Conservation (phyloP, 1,140 invertebrate species). For the Cydia splendana region DNA sequence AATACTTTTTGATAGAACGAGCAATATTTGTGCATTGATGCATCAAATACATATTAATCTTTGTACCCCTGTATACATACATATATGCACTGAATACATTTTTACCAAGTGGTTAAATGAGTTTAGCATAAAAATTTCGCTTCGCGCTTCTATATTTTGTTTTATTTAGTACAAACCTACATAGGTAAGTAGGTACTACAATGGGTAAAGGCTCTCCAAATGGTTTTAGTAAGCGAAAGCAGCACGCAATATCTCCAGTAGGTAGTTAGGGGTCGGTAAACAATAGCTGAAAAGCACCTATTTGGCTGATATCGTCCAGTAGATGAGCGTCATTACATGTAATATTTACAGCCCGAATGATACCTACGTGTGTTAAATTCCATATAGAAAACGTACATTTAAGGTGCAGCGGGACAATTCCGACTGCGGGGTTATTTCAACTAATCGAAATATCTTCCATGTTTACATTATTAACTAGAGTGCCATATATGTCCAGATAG, state of each 20-base stretch:
- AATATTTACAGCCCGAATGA: background rate
- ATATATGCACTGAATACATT: no score
- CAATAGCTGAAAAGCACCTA: constrained; percentile 55
- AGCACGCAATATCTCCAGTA: constrained; percentile 64
- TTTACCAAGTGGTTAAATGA: no score
- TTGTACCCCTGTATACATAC: no score
- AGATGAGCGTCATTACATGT: constrained; percentile 38
- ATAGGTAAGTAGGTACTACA: background rate
- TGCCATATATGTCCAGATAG: no score
- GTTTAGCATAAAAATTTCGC: background rate
- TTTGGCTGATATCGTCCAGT: constrained; percentile 52
- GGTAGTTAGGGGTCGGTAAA: constrained; percentile 49
- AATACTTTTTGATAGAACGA: no score
- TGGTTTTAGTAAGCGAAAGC: constrained; percentile 36
- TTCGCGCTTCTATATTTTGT: no score
- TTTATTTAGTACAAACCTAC: background rate
- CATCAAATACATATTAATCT: no score
- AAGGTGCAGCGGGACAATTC: no score
- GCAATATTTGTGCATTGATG: no score
- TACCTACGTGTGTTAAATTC: background rate
- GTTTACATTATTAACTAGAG: no score
- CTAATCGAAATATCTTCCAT: no score
- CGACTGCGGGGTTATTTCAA: no score
- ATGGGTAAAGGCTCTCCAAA: background rate
- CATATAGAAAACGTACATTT: background rate